Base-by-base conservation (phyloP, 64 coral and sea anemone species). In the Dendronephthya gigantea region DNA sequence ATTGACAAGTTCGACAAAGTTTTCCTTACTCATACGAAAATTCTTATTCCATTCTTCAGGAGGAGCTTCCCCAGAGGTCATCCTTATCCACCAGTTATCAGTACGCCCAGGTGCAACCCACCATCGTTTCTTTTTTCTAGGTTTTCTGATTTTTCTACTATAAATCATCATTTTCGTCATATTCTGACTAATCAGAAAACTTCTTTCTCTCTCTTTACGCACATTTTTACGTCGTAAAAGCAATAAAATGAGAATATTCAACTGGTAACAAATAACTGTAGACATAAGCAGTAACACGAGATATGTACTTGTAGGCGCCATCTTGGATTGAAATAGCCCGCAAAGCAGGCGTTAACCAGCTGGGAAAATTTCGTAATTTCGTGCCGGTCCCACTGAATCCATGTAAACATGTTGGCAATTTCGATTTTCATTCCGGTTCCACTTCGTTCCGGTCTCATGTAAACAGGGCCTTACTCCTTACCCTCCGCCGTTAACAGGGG, bases 31-130 rank as follows among this genome's bases (percentile, higher is more conserved):
- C 79, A 88, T 88, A 65, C 87, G 72, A 40, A 88, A 82, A 50
- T 87, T 87, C 79, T 38, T 50, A 7, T 87, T 68, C 86, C 85
- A 75, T 48, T 87, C 65, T 87, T 87, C 65, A 48, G 49, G 56
- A 28, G 25, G 39, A 40, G 75, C 40, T 48, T 33, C 38, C 17
- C 85, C 85, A 31, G 62, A 72, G 38, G 41, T 72, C 68, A 87
- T 50, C 37, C 81, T 87, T 43, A 49, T 35, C 86, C 86, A 87
- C 86, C 86, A 81, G 15, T 81, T 55, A 40, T 85, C 84, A 62
- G 84, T 85, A n/a, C 50, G 52, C 38, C 84, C 84, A 2, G 84
- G 84, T 38, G 35, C 65, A 33, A 85, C 49, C 50, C 84, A 85
- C 39, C 50, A 39, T 25, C 35, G 66, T 35, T 66, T 38, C 35